Evolutionary conservation across 2,888 invertebrate genomes (phyloP).

Genomic region (Agonopterix heracliana): DNA sequence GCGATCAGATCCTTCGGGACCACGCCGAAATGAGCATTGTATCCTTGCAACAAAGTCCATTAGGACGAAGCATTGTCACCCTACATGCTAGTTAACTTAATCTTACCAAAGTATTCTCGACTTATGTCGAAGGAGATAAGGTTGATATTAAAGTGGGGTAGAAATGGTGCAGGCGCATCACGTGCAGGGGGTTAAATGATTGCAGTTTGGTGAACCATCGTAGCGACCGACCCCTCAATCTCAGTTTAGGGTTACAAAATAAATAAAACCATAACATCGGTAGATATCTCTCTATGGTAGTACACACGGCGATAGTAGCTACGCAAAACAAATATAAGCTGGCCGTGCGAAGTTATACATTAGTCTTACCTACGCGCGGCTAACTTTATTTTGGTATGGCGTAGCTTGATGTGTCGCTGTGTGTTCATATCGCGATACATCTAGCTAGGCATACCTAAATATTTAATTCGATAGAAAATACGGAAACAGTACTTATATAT

Average conservation of each 20-base stretch:
- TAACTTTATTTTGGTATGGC: too few relatives aligned
- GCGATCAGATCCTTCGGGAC: constrained; percentile 36
- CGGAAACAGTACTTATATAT: too few relatives aligned
- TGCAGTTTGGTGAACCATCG: constrained; percentile 56
- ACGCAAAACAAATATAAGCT: too few relatives aligned
- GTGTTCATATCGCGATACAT: too few relatives aligned
- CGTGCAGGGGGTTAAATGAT: constrained; percentile 54
- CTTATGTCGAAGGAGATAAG: constrained; percentile 15
- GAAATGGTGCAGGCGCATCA: constrained; percentile 42
- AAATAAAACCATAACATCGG: constrained; percentile 15
- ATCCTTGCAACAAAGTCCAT: constrained; percentile 49
- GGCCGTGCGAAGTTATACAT: too few relatives aligned
- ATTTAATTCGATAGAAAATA: too few relatives aligned
- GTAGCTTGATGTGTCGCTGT: too few relatives aligned
- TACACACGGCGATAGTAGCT: too few relatives aligned
- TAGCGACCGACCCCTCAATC: constrained; percentile 32
- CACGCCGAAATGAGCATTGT: constrained; percentile 52
- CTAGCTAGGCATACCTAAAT: too few relatives aligned
- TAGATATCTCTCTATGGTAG: too few relatives aligned
- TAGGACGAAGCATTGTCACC: constrained; percentile 35
- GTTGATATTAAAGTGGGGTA: constrained; percentile 14
- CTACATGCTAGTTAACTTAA: constrained; percentile 35
- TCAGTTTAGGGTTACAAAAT: constrained; percentile 27
- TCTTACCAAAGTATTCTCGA: constrained; percentile 16
- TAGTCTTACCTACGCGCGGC: too few relatives aligned